A percentile compares a stretch with the other conserved stretches of the same genome.
Evolutionary conservation across 2,888 invertebrate genomes (phyloP).

Genomic region (Lycocerus yunnanus): DNA sequence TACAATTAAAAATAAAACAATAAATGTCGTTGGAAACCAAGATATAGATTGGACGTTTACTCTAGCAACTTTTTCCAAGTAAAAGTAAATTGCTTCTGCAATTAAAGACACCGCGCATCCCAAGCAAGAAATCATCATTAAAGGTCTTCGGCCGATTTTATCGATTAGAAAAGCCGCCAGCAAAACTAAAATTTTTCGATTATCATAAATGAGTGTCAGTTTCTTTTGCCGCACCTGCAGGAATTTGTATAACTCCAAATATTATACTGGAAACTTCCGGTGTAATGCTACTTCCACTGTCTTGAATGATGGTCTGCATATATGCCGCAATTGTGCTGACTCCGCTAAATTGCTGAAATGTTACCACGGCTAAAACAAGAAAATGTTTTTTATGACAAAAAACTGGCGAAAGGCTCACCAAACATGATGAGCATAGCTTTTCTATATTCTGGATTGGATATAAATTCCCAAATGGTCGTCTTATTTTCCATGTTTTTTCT

Average conservation of each 20-base stretch:
- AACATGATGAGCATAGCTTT: constrained; percentile 2
- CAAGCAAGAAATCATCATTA: constrained; percentile 61
- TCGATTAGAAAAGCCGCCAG: constrained; percentile 57
- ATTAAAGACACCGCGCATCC: constrained; percentile 61
- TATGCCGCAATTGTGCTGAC: neutral
- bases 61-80: constrained; percentile 55
- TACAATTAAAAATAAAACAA: constrained; percentile 62
- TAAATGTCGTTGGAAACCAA: constrained; percentile 60
- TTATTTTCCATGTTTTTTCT: constrained; percentile 24
- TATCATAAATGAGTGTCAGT: neutral
- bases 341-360: neutral
- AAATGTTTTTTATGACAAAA: neutral
- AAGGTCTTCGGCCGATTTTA: constrained; percentile 59
- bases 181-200: constrained; percentile 16
- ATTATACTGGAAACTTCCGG: constrained; percentile 63
- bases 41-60: constrained; percentile 53
- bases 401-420: neutral
- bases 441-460: constrained; percentile 5
- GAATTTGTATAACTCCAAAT: constrained; percentile 62
- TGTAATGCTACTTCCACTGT: constrained; percentile 59
- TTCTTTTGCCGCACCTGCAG: neutral
- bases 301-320: constrained; percentile 62
- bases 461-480: neutral
- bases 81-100: constrained; percentile 60
- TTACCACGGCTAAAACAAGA: neutral